Conservation (phyloP, 2,797 vertebrate species). For the Emys orbicularis region DNA sequence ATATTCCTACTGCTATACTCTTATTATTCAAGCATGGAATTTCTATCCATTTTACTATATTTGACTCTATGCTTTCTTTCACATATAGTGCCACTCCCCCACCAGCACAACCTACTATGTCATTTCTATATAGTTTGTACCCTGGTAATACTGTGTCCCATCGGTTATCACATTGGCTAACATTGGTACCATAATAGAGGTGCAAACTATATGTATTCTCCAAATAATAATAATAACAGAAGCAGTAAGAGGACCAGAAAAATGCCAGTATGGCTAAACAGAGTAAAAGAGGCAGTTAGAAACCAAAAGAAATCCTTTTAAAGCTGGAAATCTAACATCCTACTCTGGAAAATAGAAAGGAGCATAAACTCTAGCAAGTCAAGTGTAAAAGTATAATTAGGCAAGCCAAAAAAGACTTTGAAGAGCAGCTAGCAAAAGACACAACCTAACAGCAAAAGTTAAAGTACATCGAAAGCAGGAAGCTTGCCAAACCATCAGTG, state of each 20-base stretch:
- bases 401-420: neutral
- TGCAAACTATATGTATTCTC: neutral
- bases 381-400: neutral
- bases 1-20: too few species aligned
- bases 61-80: too few species aligned
- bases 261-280: neutral
- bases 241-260: neutral
- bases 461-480: neutral
- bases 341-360: neutral
- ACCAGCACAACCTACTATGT: too few species aligned
- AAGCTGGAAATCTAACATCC: neutral
- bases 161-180: too few species aligned
- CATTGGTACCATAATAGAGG: neutral
- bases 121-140: too few species aligned
- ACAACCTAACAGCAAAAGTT: neutral
- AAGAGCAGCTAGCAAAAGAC: neutral
- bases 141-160: too few species aligned
- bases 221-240: neutral
- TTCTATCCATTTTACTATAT: too few species aligned
- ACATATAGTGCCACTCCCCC: too few species aligned
- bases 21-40: too few species aligned
- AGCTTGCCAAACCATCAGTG: neutral
- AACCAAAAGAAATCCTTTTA: neutral
- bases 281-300: neutral
- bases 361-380: neutral